Conservation (phyloP, 2,888 invertebrate species). For the Microdon myrmicae region DNA sequence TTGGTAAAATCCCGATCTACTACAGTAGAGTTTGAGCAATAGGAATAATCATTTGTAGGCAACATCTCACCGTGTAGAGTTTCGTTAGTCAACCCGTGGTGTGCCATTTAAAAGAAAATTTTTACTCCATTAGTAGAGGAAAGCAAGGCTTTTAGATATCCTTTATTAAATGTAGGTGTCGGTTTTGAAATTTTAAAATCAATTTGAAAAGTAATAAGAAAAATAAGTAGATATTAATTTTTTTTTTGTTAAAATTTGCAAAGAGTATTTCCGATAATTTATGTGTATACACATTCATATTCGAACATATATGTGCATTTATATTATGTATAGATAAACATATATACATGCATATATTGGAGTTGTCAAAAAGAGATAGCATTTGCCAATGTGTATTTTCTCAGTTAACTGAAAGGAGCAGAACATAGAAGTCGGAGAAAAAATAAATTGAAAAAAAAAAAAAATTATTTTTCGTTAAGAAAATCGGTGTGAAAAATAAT, state of each 20-base stretch:
- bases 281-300: conserved; percentile 45
- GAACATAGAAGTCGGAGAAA: conserved; percentile 16
- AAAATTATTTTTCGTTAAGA: conserved; percentile 7
- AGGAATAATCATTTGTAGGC: conserved; percentile 50
- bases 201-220: conserved; percentile 9
- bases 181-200: conserved; percentile 6
- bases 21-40: conserved; percentile 38
- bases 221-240: too few relatives aligned
- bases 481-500: conserved; percentile 28
- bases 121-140: conserved; percentile 23
- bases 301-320: conserved; percentile 26
- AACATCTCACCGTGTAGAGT: conserved; percentile 53
- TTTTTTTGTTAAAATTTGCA: conserved; percentile 37
- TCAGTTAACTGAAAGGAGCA: conserved; percentile 29
- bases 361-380: conserved; percentile 31
- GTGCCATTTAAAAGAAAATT: conserved; percentile 52
- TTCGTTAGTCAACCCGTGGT: conserved; percentile 53
- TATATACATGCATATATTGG: conserved; percentile 30
- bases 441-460: neutral
- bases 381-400: conserved; percentile 23
- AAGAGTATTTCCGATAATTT: conserved; percentile 52
- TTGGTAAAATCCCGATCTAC: conserved; percentile 38
- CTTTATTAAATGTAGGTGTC: conserved; percentile 44
- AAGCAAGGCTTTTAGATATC: conserved; percentile 39
- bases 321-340: conserved; percentile 8